Evolutionary conservation across 2,888 invertebrate species (phyloP).

Genomic region (Acrobeloides nanus): DNA sequence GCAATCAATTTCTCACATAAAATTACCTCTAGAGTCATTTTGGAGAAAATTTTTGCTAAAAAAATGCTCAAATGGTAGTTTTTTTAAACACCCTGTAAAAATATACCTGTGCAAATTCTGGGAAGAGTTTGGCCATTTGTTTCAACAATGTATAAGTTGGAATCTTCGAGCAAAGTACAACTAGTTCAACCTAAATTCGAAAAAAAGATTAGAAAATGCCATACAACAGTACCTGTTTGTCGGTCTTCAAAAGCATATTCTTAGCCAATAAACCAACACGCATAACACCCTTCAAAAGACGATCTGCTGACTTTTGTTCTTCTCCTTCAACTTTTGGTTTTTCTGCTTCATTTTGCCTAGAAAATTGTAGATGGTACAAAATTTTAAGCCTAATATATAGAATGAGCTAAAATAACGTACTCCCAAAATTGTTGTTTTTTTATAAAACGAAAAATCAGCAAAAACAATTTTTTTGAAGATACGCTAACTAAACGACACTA

Average conservation of each 20-base stretch:
- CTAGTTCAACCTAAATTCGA: constrained; percentile 73
- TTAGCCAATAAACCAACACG: constrained; percentile 84
- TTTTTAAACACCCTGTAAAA: no score
- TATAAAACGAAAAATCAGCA: background rate
- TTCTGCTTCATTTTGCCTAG: constrained; percentile 7
- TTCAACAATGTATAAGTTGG: constrained; percentile 78
- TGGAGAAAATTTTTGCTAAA: no score
- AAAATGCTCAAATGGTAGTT: no score
- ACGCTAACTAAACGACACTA: no score
- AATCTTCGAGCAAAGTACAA: constrained; percentile 86
- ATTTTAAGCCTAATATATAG: no score
- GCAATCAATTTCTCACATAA: no score
- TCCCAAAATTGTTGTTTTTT: background rate
- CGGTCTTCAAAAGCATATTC: constrained; percentile 79
- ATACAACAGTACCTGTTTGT: no score
- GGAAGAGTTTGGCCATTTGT: constrained; percentile 73
- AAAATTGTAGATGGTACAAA: no score
- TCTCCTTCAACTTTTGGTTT: background rate
- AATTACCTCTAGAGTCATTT: no score
- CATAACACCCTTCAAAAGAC: constrained; percentile 76
- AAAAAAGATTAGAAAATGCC: no score
- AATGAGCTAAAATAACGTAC: constrained; percentile 1
- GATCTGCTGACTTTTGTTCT: constrained; percentile 10
- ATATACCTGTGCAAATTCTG: no score
- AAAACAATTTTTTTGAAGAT: constrained; percentile 1